Base-by-base conservation (phyloP, 1,140 invertebrate genomes). In the Drosophila auraria region DNA sequence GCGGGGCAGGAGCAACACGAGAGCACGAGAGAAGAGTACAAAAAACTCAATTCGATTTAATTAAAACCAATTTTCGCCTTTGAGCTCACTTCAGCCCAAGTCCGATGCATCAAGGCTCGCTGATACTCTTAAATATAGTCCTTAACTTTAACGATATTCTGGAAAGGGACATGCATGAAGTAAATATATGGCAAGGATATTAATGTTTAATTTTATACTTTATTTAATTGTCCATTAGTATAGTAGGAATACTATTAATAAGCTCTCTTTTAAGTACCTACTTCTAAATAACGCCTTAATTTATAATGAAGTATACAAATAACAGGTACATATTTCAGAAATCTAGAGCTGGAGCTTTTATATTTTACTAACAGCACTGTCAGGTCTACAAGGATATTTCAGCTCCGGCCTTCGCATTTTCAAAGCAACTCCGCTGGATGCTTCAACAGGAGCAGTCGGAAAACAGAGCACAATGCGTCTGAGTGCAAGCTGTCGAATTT, bases 31-130 rank as follows among this genome's bases (percentile, higher is more conserved):
- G 47, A 50, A 17, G 38, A 59, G 15, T 49, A 72, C 30, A 87
- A 83, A 82, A 87, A 87, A 78, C 70, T 78, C 81, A 87, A 91
- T 91, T 87, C 83, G 83, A 91, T 91, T 91, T 91, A 91, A 91
- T 91, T 91, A 91, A 91, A 91, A 91, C 81, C 83, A 91, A 91
- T 91, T 91, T 91, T 87, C 78, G 75, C 87, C 69, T 91, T 78
- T 82, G 66, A 79, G 69, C 65, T 75, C 56, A 70, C 50, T 64
- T 45, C 57, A 54, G 17, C 47, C 57, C 7, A n/a, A 44, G 14
- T 23, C 20, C 7, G 0, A 20, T 12, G 25, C 14, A 27, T 8
- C 8, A 40, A 30, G 33, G 36, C 27, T 36, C 9, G 0, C 2
- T 23, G 15, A 68, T 57, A 59, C 64, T 27, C 70, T 68, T 5